Conservation (phyloP, 2,113 vertebrate species). For the Aramus guarauna region DNA sequence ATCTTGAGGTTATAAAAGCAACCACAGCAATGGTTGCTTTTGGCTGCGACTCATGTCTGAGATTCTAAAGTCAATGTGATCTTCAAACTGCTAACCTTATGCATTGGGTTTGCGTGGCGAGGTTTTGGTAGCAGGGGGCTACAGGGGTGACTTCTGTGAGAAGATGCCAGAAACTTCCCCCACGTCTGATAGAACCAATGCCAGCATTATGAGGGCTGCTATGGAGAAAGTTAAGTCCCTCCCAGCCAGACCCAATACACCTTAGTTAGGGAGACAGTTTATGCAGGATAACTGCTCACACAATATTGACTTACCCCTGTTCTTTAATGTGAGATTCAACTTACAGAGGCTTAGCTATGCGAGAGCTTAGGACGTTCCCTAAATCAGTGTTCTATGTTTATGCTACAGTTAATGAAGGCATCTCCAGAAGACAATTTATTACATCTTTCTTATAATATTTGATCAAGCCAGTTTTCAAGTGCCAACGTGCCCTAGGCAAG, state of each 20-base stretch:
- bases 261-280: background rate
- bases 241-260: background rate
- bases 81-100: background rate
- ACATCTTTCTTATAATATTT: background rate
- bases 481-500: background rate
- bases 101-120: background rate
- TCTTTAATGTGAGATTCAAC: background rate
- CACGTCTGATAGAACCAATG: background rate
- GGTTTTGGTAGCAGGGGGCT: background rate
- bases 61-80: background rate
- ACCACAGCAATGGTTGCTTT: background rate
- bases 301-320: background rate
- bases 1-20: background rate
- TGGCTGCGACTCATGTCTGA: background rate
- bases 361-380: background rate
- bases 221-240: background rate
- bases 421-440: background rate
- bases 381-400: background rate
- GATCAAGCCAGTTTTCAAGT: background rate
- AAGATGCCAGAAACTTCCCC: background rate
- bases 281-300: background rate
- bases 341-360: background rate
- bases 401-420: background rate
- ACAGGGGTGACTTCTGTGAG: background rate
- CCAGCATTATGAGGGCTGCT: background rate